A percentile compares a stretch with the other conserved stretches of the same genome.
phyloP scores from a whole-genome alignment of 2,113 vertebrate genomes.

The Cavia porcellus region DNA sequence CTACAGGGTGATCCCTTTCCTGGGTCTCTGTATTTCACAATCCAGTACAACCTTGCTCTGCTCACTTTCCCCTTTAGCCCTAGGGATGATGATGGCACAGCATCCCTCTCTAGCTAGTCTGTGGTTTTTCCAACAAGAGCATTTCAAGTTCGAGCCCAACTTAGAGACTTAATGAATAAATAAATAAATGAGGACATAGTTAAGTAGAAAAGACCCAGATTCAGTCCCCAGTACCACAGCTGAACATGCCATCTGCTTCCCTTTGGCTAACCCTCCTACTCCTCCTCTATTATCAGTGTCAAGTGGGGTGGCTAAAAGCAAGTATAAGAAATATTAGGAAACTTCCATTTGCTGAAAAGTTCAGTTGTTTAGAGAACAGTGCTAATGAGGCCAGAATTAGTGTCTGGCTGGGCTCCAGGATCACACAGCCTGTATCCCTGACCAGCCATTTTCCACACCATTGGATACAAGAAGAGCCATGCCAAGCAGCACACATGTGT shows the following conservation, averaged over 20 bases:
- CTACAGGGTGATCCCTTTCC: neutral
- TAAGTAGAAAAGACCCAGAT: neutral
- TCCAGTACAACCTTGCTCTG: neutral
- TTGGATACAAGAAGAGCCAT: neutral
- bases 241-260: slow-evolving; percentile 13
- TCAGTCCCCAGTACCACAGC: neutral
- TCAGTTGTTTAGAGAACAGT: neutral
- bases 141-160: neutral
- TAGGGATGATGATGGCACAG: neutral
- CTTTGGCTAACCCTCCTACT: neutral
- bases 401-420: slow-evolving; percentile 33
- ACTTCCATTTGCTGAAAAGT: slow-evolving; percentile 20
- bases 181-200: too few species aligned
- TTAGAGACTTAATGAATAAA: neutral
- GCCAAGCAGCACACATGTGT: neutral
- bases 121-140: neutral
- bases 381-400: slow-evolving; percentile 61
- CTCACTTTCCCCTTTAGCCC: neutral
- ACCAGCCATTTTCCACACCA: slow-evolving; percentile 40
- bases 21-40: neutral
- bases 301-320: slow-evolving; percentile 5
- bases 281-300: neutral
- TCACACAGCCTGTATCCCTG: slow-evolving; percentile 58
- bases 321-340: slow-evolving; percentile 44
- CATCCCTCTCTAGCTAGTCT: neutral